Evolutionary conservation across 2,797 vertebrate genomes (phyloP).

Genomic region (Enteromius unitaeniatus): DNA sequence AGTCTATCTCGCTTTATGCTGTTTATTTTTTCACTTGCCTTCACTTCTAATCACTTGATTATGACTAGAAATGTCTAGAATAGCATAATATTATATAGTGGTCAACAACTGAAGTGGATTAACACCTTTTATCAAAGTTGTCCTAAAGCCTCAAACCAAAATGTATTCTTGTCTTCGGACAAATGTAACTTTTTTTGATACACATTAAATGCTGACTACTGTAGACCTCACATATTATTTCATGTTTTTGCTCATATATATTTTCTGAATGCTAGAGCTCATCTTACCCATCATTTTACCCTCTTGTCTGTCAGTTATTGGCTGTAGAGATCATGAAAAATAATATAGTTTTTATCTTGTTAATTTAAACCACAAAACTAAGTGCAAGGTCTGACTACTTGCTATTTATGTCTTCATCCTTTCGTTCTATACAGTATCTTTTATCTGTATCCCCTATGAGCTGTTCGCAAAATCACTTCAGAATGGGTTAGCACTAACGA

Average conservation of each 20-base stretch:
- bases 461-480: constrained; percentile 28
- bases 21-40: background rate
- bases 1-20: background rate
- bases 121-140: too few species aligned
- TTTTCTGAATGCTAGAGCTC: background rate
- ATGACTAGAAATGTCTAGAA: background rate
- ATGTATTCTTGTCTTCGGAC: too few species aligned
- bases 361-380: background rate
- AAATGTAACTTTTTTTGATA: too few species aligned
- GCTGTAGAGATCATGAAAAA: background rate
- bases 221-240: background rate
- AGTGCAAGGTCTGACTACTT: background rate
- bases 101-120: too few species aligned
- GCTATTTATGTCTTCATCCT: background rate
- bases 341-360: background rate
- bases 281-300: background rate
- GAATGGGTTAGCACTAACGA: constrained; percentile 55
- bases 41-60: background rate
- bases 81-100: background rate
- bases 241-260: background rate
- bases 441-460: background rate
- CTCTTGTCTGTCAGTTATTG: background rate
- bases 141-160: too few species aligned
- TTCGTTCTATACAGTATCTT: background rate
- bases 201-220: too few species aligned